Conservation (phyloP, 2,888 invertebrate genomes). For the Graphium colonna region DNA sequence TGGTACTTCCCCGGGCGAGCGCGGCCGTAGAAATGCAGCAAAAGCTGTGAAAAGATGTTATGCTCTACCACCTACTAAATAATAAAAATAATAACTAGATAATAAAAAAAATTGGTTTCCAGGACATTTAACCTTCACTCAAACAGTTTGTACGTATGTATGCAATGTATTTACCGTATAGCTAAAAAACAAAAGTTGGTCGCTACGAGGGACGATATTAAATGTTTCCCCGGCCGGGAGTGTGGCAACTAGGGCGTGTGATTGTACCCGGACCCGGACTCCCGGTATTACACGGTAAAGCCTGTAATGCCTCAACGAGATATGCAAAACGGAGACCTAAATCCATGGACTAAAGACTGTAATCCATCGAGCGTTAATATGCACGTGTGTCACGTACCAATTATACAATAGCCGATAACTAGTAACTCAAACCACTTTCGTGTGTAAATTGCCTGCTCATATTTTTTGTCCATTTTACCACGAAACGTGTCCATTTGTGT, state of each 20-base stretch:
- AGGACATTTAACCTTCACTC: slow-evolving; percentile 1
- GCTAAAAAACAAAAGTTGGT: slow-evolving; percentile 13
- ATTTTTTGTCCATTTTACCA: background rate
- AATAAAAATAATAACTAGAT: too few relatives aligned
- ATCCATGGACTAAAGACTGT: background rate
- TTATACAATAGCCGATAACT: slow-evolving; percentile 3
- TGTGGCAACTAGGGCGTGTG: slow-evolving; percentile 10
- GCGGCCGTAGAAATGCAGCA: too few relatives aligned
- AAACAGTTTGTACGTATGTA: too few relatives aligned
- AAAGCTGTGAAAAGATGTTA: too few relatives aligned
- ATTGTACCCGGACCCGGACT: background rate
- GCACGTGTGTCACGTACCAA: background rate
- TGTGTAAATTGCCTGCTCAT: background rate
- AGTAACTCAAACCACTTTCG: background rate
- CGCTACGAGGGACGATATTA: slow-evolving; percentile 12
- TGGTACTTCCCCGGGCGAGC: too few relatives aligned
- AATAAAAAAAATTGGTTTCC: too few relatives aligned
- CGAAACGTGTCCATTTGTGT: background rate
- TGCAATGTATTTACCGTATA: slow-evolving; percentile 2
- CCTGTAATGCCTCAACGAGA: background rate
- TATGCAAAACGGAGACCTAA: background rate
- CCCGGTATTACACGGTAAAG: background rate
- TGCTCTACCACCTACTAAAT: too few relatives aligned
- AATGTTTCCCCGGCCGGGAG: background rate
- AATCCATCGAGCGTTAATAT: background rate